A percentile compares a stretch with the other conserved stretches of the same genome.
Evolutionary conservation across 2,888 invertebrate species (phyloP).

Genomic region (Perizoma flavofasciatum): DNA sequence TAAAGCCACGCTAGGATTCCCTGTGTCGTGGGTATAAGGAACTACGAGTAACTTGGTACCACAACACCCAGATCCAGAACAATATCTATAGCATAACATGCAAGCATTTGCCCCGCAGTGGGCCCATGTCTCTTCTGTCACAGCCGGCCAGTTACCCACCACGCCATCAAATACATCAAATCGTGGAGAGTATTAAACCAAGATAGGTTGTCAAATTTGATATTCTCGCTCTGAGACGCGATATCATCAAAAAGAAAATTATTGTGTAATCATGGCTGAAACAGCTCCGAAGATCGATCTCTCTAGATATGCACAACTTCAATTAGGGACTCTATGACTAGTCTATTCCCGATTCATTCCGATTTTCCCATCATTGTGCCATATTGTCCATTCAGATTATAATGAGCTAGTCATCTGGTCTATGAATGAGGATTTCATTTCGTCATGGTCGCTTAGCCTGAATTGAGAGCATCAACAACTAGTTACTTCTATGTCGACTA

Average conservation of each 20-base stretch:
- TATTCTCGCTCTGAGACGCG: constrained; percentile 2
- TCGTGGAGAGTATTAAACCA: too few species aligned
- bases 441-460: constrained; percentile 35
- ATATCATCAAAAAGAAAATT: constrained; percentile 4
- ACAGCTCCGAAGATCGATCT: constrained; percentile 1
- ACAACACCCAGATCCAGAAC: too few species aligned
- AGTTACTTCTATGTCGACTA: constrained; percentile 25
- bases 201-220: not conserved
- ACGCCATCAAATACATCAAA: too few species aligned
- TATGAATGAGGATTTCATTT: constrained; percentile 36
- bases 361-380: constrained; percentile 41
- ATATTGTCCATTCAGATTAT: constrained; percentile 42
- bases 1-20: too few species aligned
- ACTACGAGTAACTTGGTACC: too few species aligned
- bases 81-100: too few species aligned
- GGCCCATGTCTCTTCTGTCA: too few species aligned
- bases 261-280: not conserved
- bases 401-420: constrained; percentile 37
- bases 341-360: constrained; percentile 25
- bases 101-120: too few species aligned
- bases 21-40: too few species aligned
- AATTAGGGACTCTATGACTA: constrained; percentile 15
- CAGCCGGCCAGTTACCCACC: too few species aligned
- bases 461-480: constrained; percentile 33
- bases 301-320: constrained; percentile 9